Evolutionary conservation across 2,113 vertebrate genomes (phyloP).

Genomic region (Cephalopholis sonnerati): DNA sequence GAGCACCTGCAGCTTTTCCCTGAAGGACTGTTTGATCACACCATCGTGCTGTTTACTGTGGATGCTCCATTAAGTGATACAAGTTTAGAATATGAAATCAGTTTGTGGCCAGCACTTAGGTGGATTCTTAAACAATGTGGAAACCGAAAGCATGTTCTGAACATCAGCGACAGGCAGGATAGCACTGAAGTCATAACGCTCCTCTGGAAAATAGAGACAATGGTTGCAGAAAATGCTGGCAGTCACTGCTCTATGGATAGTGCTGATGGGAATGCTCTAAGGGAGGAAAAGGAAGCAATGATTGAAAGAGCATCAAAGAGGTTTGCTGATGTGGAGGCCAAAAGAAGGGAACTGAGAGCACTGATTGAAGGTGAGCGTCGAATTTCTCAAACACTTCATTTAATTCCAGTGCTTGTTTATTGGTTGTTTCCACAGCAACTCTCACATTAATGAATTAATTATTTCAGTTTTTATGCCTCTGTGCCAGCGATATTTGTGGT

Average conservation of each 20-base stretch:
- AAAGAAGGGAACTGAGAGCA: conserved; percentile 17
- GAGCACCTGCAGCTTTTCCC: conserved; percentile 34
- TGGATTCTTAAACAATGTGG: conserved; percentile 31
- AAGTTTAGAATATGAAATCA: background rate
- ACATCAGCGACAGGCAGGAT: background rate
- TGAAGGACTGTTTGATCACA: conserved; percentile 19
- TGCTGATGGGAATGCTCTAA: background rate
- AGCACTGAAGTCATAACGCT: conserved; percentile 1
- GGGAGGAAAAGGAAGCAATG: background rate
- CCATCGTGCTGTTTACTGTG: conserved; percentile 50
- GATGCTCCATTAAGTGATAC: no score
- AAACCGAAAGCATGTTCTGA: conserved; percentile 35
- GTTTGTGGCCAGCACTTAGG: background rate
- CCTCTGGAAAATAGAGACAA: conserved; percentile 35
- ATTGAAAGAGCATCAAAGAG: conserved; percentile 2
- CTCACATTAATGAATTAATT: no score
- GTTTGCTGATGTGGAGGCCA: background rate
- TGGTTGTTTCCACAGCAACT: no score
- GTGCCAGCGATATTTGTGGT: no score
- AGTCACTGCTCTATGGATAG: background rate
- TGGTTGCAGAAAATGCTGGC: conserved; percentile 3
- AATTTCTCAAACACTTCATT: no score
- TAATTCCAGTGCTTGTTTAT: no score
- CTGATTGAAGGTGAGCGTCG: conserved; percentile 25
- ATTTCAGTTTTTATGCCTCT: no score